Evolutionary conservation across 2,888 invertebrate genomes (phyloP).

Genomic region (Standfussiana lucernea): DNA sequence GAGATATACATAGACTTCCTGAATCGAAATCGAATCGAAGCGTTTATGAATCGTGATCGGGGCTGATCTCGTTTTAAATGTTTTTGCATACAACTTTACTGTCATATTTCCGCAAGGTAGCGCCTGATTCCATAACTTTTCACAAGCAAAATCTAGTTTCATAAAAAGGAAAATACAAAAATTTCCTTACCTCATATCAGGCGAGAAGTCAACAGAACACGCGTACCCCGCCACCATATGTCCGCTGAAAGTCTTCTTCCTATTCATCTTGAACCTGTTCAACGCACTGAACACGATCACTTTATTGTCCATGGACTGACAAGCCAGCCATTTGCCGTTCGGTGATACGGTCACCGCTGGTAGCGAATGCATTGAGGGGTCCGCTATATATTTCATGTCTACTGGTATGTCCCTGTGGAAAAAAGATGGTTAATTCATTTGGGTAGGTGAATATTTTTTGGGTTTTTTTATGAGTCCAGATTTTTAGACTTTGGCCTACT

Average conservation of each 20-base stretch:
- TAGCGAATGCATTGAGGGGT: constrained; percentile 99
- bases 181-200: constrained; percentile 96
- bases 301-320: constrained; percentile 99
- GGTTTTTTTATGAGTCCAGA: too few relatives aligned
- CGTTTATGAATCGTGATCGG: too few relatives aligned
- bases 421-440: too few relatives aligned
- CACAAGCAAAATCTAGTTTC: not conserved
- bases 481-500: too few relatives aligned
- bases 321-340: constrained; percentile 99
- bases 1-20: too few relatives aligned
- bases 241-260: constrained; percentile 99
- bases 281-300: constrained; percentile 99
- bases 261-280: constrained; percentile 99
- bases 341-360: constrained; percentile 98
- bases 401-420: constrained; percentile 96
- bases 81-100: not conserved
- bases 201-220: constrained; percentile 98
- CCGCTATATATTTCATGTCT: constrained; percentile 99
- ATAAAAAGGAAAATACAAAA: not conserved
- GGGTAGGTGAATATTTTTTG: too few relatives aligned
- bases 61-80: not conserved
- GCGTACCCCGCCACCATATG: constrained; percentile 99
- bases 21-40: too few relatives aligned
- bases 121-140: not conserved
- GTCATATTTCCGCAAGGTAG: too few relatives aligned